Evolutionary conservation across 2,888 invertebrate species (phyloP).

Genomic region (Microctonus aethiopoides): DNA sequence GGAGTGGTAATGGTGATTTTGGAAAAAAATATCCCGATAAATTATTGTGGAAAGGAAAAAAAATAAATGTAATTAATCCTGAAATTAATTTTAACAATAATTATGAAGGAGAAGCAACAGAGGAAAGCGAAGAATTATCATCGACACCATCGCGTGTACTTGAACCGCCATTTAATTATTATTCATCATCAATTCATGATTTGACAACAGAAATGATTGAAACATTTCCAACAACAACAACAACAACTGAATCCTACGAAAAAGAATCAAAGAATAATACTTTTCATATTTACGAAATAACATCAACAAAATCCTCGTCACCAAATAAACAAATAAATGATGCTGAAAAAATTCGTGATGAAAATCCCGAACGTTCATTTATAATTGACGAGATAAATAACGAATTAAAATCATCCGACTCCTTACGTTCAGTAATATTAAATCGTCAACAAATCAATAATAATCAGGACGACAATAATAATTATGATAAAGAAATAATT

Average conservation of each 20-base stretch:
- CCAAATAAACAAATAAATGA: neutral
- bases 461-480: neutral
- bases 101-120: neutral
- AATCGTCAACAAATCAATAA: neutral
- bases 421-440: constrained; percentile 16
- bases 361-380: constrained; percentile 16
- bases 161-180: constrained; percentile 38
- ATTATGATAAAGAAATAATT: neutral
- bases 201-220: constrained; percentile 2
- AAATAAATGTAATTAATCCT: neutral
- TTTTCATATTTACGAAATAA: constrained; percentile 41
- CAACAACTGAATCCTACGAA: constrained; percentile 20
- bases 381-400: constrained; percentile 20
- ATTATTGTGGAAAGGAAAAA: neutral
- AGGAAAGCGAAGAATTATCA: constrained; percentile 2
- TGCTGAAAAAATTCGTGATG: neutral
- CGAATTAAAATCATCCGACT: constrained; percentile 16
- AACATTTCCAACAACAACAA: constrained; percentile 14
- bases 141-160: constrained; percentile 41
- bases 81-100: neutral
- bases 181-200: constrained; percentile 25
- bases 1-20: constrained; percentile 21
- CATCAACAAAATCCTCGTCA: constrained; percentile 36
- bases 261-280: constrained; percentile 24
- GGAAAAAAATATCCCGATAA: constrained; percentile 22